Conservation (phyloP, 2,888 invertebrate genomes). For the Himalopsyche anomala region DNA sequence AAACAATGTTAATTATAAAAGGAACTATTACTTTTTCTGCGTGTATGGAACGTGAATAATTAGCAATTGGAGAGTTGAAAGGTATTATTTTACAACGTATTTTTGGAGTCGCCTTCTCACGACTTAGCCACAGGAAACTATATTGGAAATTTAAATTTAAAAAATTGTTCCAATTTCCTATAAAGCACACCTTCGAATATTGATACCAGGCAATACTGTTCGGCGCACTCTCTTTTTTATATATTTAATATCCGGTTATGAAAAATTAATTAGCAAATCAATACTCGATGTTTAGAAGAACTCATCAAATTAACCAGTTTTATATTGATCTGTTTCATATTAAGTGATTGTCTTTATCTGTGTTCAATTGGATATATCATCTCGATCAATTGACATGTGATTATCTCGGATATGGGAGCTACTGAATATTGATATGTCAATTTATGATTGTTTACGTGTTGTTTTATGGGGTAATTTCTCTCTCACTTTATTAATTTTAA, state of each 20-base stretch:
- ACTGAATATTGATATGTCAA: constrained; percentile 33
- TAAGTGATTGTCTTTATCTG: not conserved
- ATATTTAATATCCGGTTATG: constrained; percentile 18
- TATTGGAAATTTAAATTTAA: constrained; percentile 10
- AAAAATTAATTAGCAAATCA: constrained; percentile 31
- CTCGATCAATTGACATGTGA: constrained; percentile 14
- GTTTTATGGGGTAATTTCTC: constrained; percentile 32
- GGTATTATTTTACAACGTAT: constrained; percentile 39
- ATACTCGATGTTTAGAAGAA: constrained; percentile 13
- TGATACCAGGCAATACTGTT: not conserved
- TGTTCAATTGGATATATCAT: constrained; percentile 27
- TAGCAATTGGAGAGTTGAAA: constrained; percentile 31
- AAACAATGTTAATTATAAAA: constrained; percentile 14
- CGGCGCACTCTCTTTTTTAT: constrained; percentile 36
- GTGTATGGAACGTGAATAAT: constrained; percentile 24
- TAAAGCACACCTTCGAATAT: constrained; percentile 22
- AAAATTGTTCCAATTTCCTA: constrained; percentile 35
- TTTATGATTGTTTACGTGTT: constrained; percentile 31
- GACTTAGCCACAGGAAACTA: constrained; percentile 15
- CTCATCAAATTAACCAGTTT: constrained; percentile 36
- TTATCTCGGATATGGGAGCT: not conserved
- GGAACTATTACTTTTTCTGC: not conserved
- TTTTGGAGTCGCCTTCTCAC: constrained; percentile 14
- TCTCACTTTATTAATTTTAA: constrained; percentile 28
- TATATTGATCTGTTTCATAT: not conserved